Percentiles rank a stretch among this genome's conserved stretches.
These are phyloP conservation scores for Calycopis cecrops DNA, from an alignment of 1,140 invertebrate genomes.

Conservation along the genomic window DNA sequence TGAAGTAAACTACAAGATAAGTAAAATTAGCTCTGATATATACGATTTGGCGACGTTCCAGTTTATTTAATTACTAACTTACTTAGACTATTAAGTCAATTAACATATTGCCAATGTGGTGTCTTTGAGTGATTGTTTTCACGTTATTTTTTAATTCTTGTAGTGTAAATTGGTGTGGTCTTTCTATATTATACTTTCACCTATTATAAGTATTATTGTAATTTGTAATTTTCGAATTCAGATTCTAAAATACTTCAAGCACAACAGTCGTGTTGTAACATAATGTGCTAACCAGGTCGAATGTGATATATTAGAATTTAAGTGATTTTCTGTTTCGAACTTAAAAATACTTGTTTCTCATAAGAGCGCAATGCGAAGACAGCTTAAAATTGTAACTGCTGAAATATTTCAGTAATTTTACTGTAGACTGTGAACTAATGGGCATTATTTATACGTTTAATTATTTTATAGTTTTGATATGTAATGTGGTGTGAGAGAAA, in stretches of 20 bases:
- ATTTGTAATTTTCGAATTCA: constrained; percentile 52
- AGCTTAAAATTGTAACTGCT: constrained; percentile 7
- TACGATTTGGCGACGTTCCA: too few species aligned
- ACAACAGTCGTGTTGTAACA: constrained; percentile 57
- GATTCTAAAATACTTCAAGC: constrained; percentile 57
- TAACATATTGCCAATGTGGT: constrained; percentile 1
- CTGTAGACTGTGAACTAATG: constrained; percentile 45
- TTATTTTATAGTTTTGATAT: constrained; percentile 34
- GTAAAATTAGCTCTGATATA: too few species aligned
- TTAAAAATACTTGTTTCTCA: constrained; percentile 20
- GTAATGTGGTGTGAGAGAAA: constrained; percentile 26
- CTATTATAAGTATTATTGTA: constrained; percentile 52
- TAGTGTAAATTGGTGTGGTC: constrained; percentile 70
- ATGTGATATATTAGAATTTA: constrained; percentile 70
- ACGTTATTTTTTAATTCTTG: constrained; percentile 51
- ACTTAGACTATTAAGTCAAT: not conserved
- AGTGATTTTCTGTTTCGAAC: constrained; percentile 42
- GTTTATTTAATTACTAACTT: not conserved
- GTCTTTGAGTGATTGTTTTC: constrained; percentile 54
- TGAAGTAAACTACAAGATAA: too few species aligned
- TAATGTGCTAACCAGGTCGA: constrained; percentile 61
- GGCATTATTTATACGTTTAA: constrained; percentile 55
- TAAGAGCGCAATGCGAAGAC: constrained; percentile 2
- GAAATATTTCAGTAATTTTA: constrained; percentile 19
- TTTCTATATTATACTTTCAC: constrained; percentile 66